phyloP scores from a whole-genome alignment of 2,797 vertebrate species.

The Rhinoraja longicauda region DNA sequence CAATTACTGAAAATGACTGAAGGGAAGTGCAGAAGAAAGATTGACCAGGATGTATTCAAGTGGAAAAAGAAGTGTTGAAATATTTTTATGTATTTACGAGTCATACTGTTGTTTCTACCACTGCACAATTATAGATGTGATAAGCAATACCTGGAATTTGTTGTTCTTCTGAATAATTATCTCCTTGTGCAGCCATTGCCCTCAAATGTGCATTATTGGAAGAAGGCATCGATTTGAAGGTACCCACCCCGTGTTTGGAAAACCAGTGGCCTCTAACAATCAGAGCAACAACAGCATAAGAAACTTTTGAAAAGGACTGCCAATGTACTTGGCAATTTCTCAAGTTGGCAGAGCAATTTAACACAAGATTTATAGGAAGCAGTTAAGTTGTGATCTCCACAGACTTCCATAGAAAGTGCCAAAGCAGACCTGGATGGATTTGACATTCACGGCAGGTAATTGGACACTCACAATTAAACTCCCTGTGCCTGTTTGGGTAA shows the following conservation, averaged over 20 bases:
- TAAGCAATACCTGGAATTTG: not conserved
- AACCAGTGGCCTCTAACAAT: not conserved
- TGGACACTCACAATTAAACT: not conserved
- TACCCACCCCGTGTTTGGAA: not conserved
- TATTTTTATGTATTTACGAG: not conserved
- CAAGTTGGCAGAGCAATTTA: conserved; percentile 29
- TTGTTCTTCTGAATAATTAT: not conserved
- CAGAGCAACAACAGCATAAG: not conserved
- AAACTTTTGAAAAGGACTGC: not conserved
- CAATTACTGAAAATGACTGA: not conserved
- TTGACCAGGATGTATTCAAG: not conserved
- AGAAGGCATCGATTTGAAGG: too few species aligned
- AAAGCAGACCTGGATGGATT: conserved; percentile 25
- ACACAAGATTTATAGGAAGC: not conserved
- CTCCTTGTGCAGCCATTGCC: not conserved
- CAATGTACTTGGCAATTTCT: conserved; percentile 1
- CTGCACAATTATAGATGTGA: not conserved
- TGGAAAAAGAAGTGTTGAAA: not conserved
- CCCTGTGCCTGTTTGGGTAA: not conserved
- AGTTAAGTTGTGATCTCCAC: not conserved
- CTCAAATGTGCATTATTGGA: not conserved
- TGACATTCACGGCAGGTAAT: conserved; percentile 20
- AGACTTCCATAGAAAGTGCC: not conserved
- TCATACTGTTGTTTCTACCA: not conserved
- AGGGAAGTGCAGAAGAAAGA: not conserved